phyloP scores from a whole-genome alignment of 2,888 invertebrate genomes.

The Celastrina argiolus region DNA sequence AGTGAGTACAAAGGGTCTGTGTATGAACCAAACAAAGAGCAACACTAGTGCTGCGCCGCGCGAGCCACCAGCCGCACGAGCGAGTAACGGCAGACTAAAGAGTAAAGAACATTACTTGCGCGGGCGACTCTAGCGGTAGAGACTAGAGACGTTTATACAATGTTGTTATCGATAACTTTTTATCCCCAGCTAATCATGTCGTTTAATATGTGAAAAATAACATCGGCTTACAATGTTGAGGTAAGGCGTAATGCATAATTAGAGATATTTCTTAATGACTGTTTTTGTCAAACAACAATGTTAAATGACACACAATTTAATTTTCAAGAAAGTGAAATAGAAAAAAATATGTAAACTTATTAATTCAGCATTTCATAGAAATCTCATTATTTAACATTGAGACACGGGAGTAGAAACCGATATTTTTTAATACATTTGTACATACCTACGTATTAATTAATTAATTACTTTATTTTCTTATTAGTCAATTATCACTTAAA shows the following conservation, averaged over 20 bases:
- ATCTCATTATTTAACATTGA: no score
- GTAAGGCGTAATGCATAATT: background rate
- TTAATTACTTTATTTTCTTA: no score
- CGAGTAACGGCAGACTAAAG: constrained; percentile 37
- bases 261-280: background rate
- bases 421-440: no score
- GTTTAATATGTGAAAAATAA: background rate
- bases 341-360: no score
- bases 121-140: constrained; percentile 25
- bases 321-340: no score
- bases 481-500: no score
- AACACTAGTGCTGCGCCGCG: constrained; percentile 36
- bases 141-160: background rate
- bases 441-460: no score
- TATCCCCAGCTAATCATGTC: background rate
- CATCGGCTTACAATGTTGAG: background rate
- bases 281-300: background rate
- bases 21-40: constrained; percentile 57
- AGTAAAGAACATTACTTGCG: constrained; percentile 31
- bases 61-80: constrained; percentile 43
- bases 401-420: no score
- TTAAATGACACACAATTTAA: no score
- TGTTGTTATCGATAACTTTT: constrained; percentile 12
- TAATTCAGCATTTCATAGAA: no score
- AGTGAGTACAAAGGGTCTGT: constrained; percentile 54